Evolutionary conservation across 2,797 vertebrate species (phyloP), one percentile per base, ranked within the genome.

Genomic region (Sebastes minor): DNA sequence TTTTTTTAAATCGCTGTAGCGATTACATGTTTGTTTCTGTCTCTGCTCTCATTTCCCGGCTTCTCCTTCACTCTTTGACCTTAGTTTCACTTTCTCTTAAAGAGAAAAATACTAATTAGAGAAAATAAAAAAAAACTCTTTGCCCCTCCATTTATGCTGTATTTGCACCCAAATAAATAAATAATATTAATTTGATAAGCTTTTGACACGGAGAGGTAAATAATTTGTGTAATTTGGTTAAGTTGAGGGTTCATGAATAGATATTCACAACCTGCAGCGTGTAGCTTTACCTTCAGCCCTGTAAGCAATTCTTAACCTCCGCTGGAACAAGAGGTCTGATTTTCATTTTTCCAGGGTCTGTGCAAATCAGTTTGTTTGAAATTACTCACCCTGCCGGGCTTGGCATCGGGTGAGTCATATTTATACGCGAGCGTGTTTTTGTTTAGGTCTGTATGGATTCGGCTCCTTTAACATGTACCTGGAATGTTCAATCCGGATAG

Each of bases 271-370:
- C 13, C 10, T 74, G 49, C 33, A 68, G 53, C n/a, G 38, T 80
- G 59, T 13, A 61, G 56, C 67, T 64, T 91, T 89, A 87, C 87
- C 80, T 85, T 83, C 84, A 92, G 63, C 65, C 71, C 28, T 83
- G 79, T 81, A 80, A 89, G 82, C 67, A 84, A 82, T 87, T 84
- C 71, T 65, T 68, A 86, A 81, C 74, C 67, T 88, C 28, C 35
- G 30, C 80, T 72, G 61, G 64, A 93, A 89, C 57, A 86, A 86
- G 76, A 88, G 66, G 77, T 86, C 88, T 93, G 92, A 89, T 93
- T 92, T 92, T 90, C 76, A 81, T 90, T 89, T 82, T 86, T 62
- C 62, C 90, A 93, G 92, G 92, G 94, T 90, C 84, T 90, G 86
- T 81, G 87, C 80, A 91, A 91, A 91, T 92, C 84, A 78, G 87